These are phyloP conservation scores for Carcina quercana DNA, from an alignment of 2,888 invertebrate genomes.

Conservation along the genomic window DNA sequence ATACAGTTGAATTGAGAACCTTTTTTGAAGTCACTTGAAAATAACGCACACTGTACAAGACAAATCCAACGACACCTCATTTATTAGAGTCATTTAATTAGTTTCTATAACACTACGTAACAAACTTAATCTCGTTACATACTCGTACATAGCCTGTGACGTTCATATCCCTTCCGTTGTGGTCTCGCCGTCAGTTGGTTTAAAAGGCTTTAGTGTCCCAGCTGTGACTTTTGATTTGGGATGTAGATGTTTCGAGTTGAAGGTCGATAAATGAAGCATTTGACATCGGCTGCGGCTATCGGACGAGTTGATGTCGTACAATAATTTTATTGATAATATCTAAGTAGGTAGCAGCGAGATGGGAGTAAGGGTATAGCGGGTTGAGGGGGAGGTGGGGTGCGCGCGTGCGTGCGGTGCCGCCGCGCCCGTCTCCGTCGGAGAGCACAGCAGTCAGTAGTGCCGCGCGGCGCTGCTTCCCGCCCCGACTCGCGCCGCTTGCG, in stretches of 20 bases:
- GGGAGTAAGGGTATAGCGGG: conserved; percentile 42
- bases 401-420: conserved; percentile 54
- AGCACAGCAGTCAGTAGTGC: conserved; percentile 45
- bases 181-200: too few species aligned
- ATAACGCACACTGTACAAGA: too few species aligned
- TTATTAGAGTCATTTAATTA: too few species aligned
- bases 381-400: conserved; percentile 23
- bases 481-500: conserved; percentile 31
- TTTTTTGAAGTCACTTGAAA: too few species aligned
- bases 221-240: too few species aligned
- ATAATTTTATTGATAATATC: conserved; percentile 74
- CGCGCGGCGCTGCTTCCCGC: conserved; percentile 51
- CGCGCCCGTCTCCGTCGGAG: conserved; percentile 46
- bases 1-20: too few species aligned
- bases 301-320: conserved; percentile 55
- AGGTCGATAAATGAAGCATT: conserved; percentile 35
- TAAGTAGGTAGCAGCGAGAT: conserved; percentile 63
- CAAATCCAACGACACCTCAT: too few species aligned
- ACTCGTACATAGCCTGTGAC: too few species aligned
- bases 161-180: too few species aligned
- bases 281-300: conserved; percentile 45
- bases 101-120: too few species aligned
- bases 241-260: conserved; percentile 30
- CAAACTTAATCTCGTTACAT: too few species aligned
- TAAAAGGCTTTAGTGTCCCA: too few species aligned